Evolutionary conservation across 2,888 invertebrate species (phyloP), one percentile per base, ranked within the genome.

Genomic region (Thera britannica): DNA sequence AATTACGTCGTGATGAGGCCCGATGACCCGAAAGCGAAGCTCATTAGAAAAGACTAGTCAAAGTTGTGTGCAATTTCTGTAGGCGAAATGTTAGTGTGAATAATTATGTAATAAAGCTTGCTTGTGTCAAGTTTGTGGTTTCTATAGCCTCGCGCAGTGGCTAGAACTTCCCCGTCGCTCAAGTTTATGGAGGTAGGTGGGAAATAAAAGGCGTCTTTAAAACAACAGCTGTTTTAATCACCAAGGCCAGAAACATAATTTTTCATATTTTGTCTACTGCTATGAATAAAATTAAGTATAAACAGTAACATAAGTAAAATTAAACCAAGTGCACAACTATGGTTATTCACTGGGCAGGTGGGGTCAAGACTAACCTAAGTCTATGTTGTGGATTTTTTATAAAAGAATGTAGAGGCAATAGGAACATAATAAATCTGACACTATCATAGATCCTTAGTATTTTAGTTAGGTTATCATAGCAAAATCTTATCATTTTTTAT

Each of bases 1-100:
- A 86, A 90, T 34, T 96, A 95, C 81, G 94, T 95, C 48, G 94
- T 96, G 7, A 94, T 95, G 86, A 94, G 96, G 70, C 94, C 96
- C 11, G 96, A 96, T 76, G 96, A 96, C 81, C 96, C 96, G 1
- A 92, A 92, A 79, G 95, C 88, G 23, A 87, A 90, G 57, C 91
- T 88, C 80, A 94, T 96, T 54, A 93, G 89, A 67, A 94, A 94
- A 77, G 94, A 95, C 76, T 95, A 87, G 83, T 65, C 59, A 62
- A 68, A 12, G 48, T 61, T 35, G 9, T 68, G 58, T 59, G 62
- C 41, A 60, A 59, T 38, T 58, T 34, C 35, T 41, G 8, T 56
- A 46, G 44, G 44, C 7, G 58, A 60, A 60, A 73, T 75, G 62
- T 62, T 80, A 83, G 83, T 77, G 71, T 77, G 76, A 77, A 80